phyloP scores from a whole-genome alignment of 1,140 invertebrate genomes.

The Mylabris phalerata region DNA sequence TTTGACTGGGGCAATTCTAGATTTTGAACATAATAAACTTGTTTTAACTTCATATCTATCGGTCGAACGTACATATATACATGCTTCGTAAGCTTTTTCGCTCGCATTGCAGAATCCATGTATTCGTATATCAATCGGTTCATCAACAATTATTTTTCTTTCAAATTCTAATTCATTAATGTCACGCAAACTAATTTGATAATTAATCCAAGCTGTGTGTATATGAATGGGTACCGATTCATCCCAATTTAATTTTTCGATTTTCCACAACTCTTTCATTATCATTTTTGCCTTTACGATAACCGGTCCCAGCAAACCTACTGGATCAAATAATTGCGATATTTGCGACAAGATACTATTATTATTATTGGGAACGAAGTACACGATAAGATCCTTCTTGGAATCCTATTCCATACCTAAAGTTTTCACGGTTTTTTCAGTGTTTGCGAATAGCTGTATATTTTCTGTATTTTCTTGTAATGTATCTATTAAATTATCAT shows the following conservation, averaged over 20 bases:
- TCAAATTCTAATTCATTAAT: neutral
- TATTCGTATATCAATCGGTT: conserved; percentile 14
- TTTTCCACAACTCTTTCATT: conserved; percentile 17
- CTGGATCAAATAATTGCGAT: conserved; percentile 21
- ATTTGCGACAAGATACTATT: conserved; percentile 13
- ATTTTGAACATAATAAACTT: conserved; percentile 33
- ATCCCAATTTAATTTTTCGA: conserved; percentile 20
- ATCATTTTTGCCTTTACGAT: conserved; percentile 23
- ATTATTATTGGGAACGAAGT: neutral
- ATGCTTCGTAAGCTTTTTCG: conserved; percentile 37
- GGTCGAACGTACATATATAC: neutral
- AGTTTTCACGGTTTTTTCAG: conserved; percentile 11
- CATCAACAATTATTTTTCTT: too few relatives aligned
- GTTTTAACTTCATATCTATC: too few relatives aligned
- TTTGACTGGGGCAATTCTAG: conserved; percentile 37
- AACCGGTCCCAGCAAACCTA: too few relatives aligned
- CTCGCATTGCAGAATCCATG: conserved; percentile 42
- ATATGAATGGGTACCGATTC: conserved; percentile 6
- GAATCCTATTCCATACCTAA: conserved; percentile 15
- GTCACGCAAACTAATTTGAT: too few relatives aligned
- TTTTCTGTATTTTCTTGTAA: neutral
- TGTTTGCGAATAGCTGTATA: neutral
- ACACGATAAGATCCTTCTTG: conserved; percentile 2
- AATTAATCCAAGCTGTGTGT: neutral
- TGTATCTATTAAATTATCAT: neutral